These are phyloP conservation scores for Itoplectis maculator DNA, from an alignment of 2,888 invertebrate species.

Conservation along the genomic window DNA sequence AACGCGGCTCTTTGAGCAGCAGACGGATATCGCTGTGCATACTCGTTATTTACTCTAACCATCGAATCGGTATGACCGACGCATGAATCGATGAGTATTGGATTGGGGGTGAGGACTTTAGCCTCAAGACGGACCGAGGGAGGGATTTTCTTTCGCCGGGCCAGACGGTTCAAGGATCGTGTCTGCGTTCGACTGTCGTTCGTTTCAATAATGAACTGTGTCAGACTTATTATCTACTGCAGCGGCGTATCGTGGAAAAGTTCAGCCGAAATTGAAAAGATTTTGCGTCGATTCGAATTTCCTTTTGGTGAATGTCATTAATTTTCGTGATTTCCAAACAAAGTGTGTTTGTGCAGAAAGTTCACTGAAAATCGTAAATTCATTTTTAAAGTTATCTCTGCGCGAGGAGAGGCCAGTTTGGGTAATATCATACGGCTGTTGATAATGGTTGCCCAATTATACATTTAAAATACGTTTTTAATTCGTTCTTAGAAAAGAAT, in stretches of 20 bases:
- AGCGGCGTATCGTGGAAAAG: neutral
- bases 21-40: neutral
- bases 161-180: slow-evolving; percentile 64
- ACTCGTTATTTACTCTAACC: neutral
- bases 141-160: slow-evolving; percentile 43
- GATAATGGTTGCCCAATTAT: neutral
- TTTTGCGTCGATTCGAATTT: neutral
- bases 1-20: slow-evolving; percentile 1
- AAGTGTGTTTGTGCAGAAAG: too few species aligned
- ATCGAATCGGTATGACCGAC: neutral
- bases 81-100: slow-evolving; percentile 9
- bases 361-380: too few species aligned
- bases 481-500: neutral
- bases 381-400: neutral
- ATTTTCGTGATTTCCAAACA: too few species aligned
- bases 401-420: neutral
- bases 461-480: neutral
- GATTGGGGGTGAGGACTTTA: slow-evolving; percentile 55
- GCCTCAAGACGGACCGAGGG: slow-evolving; percentile 38
- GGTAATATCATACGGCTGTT: neutral
- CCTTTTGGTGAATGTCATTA: too few species aligned
- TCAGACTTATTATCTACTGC: neutral
- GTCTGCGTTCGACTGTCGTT: slow-evolving; percentile 1
- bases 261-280: neutral
- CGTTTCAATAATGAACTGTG: slow-evolving; percentile 31